Evolutionary conservation across 1,140 invertebrate genomes (phyloP).

Genomic region (Cardiocondyla obscurior): DNA sequence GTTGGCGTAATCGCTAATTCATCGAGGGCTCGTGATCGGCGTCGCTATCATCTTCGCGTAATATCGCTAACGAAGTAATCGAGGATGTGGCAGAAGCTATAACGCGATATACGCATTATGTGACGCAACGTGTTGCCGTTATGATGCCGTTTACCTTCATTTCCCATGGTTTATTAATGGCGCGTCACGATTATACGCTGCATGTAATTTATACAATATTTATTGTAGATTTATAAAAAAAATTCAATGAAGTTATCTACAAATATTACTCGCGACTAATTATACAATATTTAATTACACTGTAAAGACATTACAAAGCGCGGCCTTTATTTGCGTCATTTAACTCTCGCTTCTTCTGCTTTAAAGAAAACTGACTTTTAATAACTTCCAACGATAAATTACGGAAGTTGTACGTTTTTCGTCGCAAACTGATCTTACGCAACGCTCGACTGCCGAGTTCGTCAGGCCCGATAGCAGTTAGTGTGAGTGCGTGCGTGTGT

Average conservation of each 20-base stretch:
- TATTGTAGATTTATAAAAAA: background rate
- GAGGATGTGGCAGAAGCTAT: slow-evolving; percentile 18
- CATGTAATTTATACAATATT: background rate
- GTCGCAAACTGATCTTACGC: too few relatives aligned
- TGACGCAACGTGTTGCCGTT: background rate
- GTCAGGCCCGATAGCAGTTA: too few relatives aligned
- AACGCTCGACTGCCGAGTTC: too few relatives aligned
- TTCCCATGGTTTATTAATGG: background rate
- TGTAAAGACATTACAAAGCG: too few relatives aligned
- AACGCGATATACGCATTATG: slow-evolving; percentile 31
- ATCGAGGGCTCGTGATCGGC: slow-evolving; percentile 52
- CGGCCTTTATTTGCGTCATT: too few relatives aligned
- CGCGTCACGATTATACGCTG: background rate
- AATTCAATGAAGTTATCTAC: background rate
- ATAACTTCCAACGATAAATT: too few relatives aligned
- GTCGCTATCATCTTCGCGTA: slow-evolving; percentile 53
- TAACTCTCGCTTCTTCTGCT: too few relatives aligned
- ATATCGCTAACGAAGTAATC: slow-evolving; percentile 54
- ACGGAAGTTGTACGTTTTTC: too few relatives aligned
- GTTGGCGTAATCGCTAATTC: slow-evolving; percentile 52
- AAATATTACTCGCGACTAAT: background rate
- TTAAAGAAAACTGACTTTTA: too few relatives aligned
- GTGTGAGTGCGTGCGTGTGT: too few relatives aligned
- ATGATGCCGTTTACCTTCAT: background rate
- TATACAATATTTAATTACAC: background rate